Evolutionary conservation across 2,888 invertebrate genomes (phyloP).

Genomic region (Beris chalybata): DNA sequence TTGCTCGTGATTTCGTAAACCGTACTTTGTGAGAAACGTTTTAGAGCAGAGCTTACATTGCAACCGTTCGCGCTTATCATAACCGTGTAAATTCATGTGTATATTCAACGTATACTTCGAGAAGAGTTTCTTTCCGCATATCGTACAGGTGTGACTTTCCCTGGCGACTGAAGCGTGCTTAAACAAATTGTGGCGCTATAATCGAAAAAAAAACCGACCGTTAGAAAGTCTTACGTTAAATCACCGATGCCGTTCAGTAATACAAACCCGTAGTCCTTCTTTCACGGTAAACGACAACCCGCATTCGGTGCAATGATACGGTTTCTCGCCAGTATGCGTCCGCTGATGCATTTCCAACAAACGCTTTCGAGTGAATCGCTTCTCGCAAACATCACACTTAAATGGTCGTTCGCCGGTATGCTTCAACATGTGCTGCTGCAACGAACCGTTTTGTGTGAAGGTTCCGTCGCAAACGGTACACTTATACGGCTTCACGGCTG

Average conservation of each 20-base stretch:
- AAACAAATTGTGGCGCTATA: constrained; percentile 15
- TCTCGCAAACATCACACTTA: constrained; percentile 26
- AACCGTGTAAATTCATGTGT: constrained; percentile 8
- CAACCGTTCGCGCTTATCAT: neutral
- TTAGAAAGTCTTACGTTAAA: too few relatives aligned
- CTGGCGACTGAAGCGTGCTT: neutral
- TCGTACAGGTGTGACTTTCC: constrained; percentile 5
- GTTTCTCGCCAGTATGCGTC: constrained; percentile 31
- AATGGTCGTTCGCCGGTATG: constrained; percentile 36
- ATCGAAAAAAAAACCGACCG: neutral
- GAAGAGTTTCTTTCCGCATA: constrained; percentile 16
- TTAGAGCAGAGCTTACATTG: neutral
- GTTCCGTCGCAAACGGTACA: constrained; percentile 31
- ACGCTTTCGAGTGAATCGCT: constrained; percentile 29
- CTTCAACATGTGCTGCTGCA: constrained; percentile 33
- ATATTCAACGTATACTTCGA: constrained; percentile 18
- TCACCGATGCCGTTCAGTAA: neutral
- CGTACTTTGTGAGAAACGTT: constrained; percentile 37
- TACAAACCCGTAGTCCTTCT: constrained; percentile 25
- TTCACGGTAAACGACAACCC: constrained; percentile 24
- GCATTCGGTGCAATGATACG: constrained; percentile 32
- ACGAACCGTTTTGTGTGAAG: constrained; percentile 33
- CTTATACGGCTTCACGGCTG: constrained; percentile 27
- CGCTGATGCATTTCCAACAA: constrained; percentile 29
- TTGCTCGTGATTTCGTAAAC: constrained; percentile 46